These are phyloP conservation scores for Drosophila saltans DNA, from an alignment of 1,140 invertebrate genomes.

Conservation along the genomic window DNA sequence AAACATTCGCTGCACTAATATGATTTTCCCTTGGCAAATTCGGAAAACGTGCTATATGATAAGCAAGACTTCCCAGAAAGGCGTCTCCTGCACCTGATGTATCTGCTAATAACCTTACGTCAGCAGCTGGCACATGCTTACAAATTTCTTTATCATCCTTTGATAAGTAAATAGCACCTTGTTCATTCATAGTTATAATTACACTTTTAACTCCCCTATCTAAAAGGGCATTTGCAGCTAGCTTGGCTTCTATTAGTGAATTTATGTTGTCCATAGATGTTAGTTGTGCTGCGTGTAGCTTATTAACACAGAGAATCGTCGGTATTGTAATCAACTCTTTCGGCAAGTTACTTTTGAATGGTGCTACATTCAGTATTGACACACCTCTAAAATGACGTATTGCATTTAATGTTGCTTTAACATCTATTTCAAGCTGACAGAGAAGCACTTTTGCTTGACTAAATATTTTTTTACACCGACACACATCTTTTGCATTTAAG, in stretches of 20 bases:
- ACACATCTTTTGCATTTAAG: constrained; percentile 88
- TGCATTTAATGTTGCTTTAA: constrained; percentile 89
- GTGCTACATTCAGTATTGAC: constrained; percentile 93
- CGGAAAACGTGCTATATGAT: constrained; percentile 87
- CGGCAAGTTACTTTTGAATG: constrained; percentile 86
- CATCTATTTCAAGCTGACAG: constrained; percentile 93
- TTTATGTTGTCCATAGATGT: constrained; percentile 84
- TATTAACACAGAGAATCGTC: constrained; percentile 95
- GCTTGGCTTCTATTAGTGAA: constrained; percentile 84
- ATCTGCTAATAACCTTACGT: constrained; percentile 89
- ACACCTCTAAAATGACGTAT: constrained; percentile 90
- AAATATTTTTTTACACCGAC: constrained; percentile 27
- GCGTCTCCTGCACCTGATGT: constrained; percentile 96
- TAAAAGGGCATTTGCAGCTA: constrained; percentile 86
- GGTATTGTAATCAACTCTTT: constrained; percentile 87
- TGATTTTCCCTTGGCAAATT: constrained; percentile 86
- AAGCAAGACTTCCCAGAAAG: constrained; percentile 94
- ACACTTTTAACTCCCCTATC: constrained; percentile 88
- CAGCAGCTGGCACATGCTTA: constrained; percentile 85
- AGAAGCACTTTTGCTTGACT: constrained; percentile 84
- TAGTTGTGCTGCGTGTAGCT: constrained; percentile 91
- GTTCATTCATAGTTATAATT: constrained; percentile 91
- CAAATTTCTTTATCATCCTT: constrained; percentile 79
- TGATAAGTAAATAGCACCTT: constrained; percentile 88
- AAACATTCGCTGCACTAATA: constrained; percentile 88